phyloP scores from a whole-genome alignment of 2,888 invertebrate species.

The Hirtodrosophila duncani region DNA sequence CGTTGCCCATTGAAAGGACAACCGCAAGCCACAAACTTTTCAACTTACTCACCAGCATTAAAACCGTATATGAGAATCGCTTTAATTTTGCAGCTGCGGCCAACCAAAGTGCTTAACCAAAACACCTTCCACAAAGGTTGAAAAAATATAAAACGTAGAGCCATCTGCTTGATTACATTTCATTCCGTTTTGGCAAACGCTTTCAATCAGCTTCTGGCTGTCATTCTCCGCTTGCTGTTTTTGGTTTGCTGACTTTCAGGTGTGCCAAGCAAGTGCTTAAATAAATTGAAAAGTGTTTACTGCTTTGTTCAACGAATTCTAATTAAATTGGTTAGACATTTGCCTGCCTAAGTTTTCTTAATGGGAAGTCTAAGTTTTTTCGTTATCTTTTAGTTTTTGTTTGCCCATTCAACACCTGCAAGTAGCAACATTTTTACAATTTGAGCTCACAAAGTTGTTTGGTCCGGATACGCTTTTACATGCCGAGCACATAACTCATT shows the following conservation, averaged over 20 bases:
- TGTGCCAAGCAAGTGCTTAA: constrained; percentile 44
- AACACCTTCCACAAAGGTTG: constrained; percentile 7
- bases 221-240: constrained; percentile 7
- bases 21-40: constrained; percentile 43
- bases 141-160: constrained; percentile 9
- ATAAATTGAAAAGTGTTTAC: constrained; percentile 63
- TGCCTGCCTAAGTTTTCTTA: constrained; percentile 28
- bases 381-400: too few species aligned
- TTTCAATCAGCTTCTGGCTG: constrained; percentile 21
- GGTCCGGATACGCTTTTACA: constrained; percentile 38
- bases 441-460: too few species aligned
- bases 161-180: constrained; percentile 66
- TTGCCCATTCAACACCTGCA: constrained; percentile 58
- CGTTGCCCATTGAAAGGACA: constrained; percentile 34
- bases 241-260: constrained; percentile 24
- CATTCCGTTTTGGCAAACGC: constrained; percentile 26
- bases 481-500: constrained; percentile 63
- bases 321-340: constrained; percentile 53
- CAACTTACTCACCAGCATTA: constrained; percentile 21
- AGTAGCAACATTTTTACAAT: constrained; percentile 45
- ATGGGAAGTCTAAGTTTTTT: not conserved
- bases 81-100: constrained; percentile 47
- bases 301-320: constrained; percentile 37
- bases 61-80: constrained; percentile 36
- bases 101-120: constrained; percentile 25